phyloP scores from a whole-genome alignment of 2,888 invertebrate genomes.

The Teleogryllus oceanicus region DNA sequence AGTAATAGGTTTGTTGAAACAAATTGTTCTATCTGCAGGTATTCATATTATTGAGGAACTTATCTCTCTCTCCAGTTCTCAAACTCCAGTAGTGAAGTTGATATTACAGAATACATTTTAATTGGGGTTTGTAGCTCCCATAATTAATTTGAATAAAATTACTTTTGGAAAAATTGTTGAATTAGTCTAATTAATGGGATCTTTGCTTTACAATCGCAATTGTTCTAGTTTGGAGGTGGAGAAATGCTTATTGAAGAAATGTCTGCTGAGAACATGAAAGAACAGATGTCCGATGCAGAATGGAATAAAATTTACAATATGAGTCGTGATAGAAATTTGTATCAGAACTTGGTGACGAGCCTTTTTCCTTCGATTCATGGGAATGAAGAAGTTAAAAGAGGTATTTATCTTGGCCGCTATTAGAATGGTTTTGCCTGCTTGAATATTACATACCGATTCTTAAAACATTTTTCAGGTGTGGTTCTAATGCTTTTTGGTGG shows the following conservation, averaged over 20 bases:
- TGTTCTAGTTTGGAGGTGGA: constrained; percentile 69
- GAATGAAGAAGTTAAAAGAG: constrained; percentile 89
- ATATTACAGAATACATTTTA: no score
- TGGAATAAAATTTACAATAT: constrained; percentile 96
- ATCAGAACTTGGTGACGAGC: constrained; percentile 83
- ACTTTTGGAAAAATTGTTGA: no score
- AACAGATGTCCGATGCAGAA: constrained; percentile 89
- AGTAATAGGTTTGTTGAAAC: no score
- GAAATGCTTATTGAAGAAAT: constrained; percentile 83
- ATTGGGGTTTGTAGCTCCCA: no score
- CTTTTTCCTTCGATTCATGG: constrained; percentile 96
- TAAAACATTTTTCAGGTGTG: constrained; percentile 58
- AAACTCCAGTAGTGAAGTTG: no score
- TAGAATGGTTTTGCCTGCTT: no score
- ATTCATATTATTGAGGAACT: no score
- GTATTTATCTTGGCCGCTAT: constrained; percentile 40
- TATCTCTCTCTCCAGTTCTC: no score
- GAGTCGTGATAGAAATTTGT: constrained; percentile 89
- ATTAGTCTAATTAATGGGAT: no score
- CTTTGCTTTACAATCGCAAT: no score
- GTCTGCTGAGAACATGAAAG: constrained; percentile 86
- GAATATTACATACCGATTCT: neutral
- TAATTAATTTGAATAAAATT: no score
- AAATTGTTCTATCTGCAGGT: no score
- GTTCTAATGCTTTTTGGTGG: constrained; percentile 96